phyloP scores from a whole-genome alignment of 1,140 invertebrate genomes.

The Bombus pyrosoma region DNA sequence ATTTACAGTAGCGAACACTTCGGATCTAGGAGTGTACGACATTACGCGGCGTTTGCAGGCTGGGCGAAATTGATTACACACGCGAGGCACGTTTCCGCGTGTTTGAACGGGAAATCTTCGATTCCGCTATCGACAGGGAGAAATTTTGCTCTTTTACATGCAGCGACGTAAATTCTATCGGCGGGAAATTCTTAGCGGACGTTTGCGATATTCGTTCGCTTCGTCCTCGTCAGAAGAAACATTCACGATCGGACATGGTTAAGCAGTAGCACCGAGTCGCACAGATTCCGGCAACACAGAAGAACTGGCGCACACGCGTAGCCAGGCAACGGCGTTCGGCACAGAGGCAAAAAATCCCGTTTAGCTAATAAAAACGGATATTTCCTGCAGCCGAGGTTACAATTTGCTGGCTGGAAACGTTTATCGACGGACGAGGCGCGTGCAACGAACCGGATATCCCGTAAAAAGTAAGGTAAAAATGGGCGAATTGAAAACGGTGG shows the following conservation, averaged over 20 bases:
- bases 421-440: constrained; percentile 10
- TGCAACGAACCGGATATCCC: background rate
- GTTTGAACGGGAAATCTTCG: background rate
- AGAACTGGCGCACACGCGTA: background rate
- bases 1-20: background rate
- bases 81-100: background rate
- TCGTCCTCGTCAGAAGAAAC: background rate
- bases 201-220: background rate
- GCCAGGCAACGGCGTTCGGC: background rate
- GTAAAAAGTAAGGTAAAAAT: background rate
- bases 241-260: background rate
- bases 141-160: background rate
- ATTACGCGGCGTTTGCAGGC: background rate
- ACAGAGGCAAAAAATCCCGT: background rate
- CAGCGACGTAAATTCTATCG: constrained; percentile 3
- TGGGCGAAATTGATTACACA: background rate
- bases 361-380: background rate
- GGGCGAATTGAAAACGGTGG: constrained; percentile 20
- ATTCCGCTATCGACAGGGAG: background rate
- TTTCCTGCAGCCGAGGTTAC: background rate
- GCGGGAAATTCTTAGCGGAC: background rate
- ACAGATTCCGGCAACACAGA: background rate
- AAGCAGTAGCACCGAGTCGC: too few species aligned
- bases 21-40: background rate
- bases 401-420: constrained; percentile 17